A percentile compares a stretch with the other conserved stretches of the same genome.
Evolutionary conservation across 1,140 invertebrate species (phyloP).

Genomic region (Tetranychus cinnabarinus): DNA sequence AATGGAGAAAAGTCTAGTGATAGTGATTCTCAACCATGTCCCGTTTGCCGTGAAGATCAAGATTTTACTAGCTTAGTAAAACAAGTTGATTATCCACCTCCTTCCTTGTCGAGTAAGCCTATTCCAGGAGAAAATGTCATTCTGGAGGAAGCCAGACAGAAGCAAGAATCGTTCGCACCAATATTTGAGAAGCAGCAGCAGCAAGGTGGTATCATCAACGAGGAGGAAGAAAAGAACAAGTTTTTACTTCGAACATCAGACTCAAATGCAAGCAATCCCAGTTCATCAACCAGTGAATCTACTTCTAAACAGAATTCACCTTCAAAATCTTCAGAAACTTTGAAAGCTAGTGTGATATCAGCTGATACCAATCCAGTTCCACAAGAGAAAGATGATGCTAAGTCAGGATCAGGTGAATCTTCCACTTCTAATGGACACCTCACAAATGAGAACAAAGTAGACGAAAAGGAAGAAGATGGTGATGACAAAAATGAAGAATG

Average conservation of each 20-base stretch:
- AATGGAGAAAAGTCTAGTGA: not conserved
- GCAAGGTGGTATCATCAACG: slow-evolving; percentile 2
- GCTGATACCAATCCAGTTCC: too few species aligned
- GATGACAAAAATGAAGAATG: not conserved
- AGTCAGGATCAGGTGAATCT: not conserved
- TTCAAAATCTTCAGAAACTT: too few species aligned
- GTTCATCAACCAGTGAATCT: too few species aligned
- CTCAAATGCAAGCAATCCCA: slow-evolving; percentile 1
- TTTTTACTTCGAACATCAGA: slow-evolving; percentile 2
- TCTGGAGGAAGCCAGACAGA: not conserved
- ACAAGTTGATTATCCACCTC: not conserved
- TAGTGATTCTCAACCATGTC: not conserved
- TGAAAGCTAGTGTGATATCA: too few species aligned
- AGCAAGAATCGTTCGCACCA: not conserved
- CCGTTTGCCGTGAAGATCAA: not conserved
- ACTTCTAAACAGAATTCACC: too few species aligned
- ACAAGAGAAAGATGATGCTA: not conserved
- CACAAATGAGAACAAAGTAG: not conserved
- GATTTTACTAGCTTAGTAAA: not conserved
- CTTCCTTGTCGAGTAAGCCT: not conserved
- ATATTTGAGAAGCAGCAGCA: slow-evolving; percentile 1
- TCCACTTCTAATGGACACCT: not conserved
- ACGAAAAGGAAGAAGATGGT: not conserved
- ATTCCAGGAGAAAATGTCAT: not conserved
- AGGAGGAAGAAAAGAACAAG: not conserved